Conservation (phyloP, 2,888 invertebrate species). For the Cecidostiba fungosa region DNA sequence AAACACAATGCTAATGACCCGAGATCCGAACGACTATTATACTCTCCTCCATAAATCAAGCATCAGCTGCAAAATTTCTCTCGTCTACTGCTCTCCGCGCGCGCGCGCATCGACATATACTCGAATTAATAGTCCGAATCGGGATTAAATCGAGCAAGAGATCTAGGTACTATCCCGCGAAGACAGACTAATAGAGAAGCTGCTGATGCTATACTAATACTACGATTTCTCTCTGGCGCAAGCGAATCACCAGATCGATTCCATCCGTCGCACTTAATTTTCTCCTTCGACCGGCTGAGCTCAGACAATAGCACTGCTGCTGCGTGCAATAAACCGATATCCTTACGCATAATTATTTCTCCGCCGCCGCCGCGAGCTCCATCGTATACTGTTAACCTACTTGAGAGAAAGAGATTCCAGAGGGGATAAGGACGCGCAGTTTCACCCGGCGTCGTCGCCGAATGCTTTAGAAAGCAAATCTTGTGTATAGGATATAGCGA, state of each 20-base stretch:
- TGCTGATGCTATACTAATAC: not conserved
- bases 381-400: slow-evolving; percentile 1
- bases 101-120: not conserved
- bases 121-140: slow-evolving; percentile 9
- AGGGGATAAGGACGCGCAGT: not conserved
- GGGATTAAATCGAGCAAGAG: slow-evolving; percentile 9
- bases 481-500: not conserved
- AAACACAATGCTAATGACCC: slow-evolving; percentile 18
- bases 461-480: not conserved
- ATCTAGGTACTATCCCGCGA: not conserved
- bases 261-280: not conserved
- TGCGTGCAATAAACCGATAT: slow-evolving; percentile 1
- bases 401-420: not conserved
- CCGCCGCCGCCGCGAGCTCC: not conserved
- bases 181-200: not conserved
- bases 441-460: not conserved
- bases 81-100: no score
- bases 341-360: slow-evolving; percentile 16
- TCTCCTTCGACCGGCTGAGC: not conserved
- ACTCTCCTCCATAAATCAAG: not conserved
- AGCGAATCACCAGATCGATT: not conserved
- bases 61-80: slow-evolving; percentile 18
- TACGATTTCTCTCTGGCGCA: not conserved
- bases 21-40: not conserved
- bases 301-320: not conserved